A percentile compares a stretch with the other conserved stretches of the same genome.
phyloP scores from a whole-genome alignment of 2,797 vertebrate genomes.

The Micromesistius poutassou region DNA sequence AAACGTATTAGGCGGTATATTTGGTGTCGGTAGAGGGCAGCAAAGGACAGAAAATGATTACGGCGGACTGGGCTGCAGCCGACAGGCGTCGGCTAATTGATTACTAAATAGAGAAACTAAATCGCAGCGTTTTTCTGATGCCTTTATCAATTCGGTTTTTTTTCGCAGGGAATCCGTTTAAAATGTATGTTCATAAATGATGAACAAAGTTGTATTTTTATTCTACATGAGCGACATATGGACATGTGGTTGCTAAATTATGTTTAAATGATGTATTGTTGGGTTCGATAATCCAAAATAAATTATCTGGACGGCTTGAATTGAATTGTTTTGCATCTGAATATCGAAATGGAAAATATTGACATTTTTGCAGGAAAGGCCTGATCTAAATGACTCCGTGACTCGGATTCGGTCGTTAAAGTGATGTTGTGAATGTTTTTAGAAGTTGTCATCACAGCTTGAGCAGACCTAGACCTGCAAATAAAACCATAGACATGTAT shows the following conservation, averaged over 20 bases:
- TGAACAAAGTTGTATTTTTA: neutral
- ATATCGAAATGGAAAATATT: neutral
- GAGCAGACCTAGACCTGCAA: neutral
- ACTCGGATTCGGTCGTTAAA: neutral
- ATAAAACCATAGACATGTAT: neutral
- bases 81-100: neutral
- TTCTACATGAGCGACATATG: neutral
- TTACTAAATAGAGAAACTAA: neutral
- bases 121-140: neutral
- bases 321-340: neutral
- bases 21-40: constrained; percentile 65
- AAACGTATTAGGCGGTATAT: neutral
- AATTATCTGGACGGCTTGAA: neutral
- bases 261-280: neutral
- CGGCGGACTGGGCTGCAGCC: neutral
- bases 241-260: neutral
- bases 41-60: constrained; percentile 49
- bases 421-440: neutral
- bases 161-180: neutral
- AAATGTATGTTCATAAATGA: neutral
- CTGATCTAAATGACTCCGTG: neutral
- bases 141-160: neutral
- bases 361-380: neutral
- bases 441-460: neutral
- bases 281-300: neutral